These are phyloP conservation scores for Platorchestia sp. DNA, from an alignment of 1,140 invertebrate genomes.

Conservation along the genomic window DNA sequence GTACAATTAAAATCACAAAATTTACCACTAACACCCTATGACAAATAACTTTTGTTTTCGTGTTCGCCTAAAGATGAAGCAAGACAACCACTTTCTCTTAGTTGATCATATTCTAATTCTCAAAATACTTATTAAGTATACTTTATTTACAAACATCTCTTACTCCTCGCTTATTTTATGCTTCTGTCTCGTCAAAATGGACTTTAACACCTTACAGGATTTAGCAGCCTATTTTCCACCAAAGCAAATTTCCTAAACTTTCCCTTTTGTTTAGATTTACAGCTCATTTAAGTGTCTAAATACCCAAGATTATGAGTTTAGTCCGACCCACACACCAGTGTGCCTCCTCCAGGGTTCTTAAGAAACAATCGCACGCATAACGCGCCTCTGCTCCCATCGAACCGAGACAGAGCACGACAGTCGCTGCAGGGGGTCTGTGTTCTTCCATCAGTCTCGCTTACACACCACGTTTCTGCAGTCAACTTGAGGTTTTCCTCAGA, in stretches of 20 bases:
- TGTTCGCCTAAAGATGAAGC: too few relatives aligned
- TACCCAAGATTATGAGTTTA: neutral
- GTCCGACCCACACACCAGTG: neutral
- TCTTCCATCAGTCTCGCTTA: neutral
- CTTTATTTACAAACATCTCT: neutral
- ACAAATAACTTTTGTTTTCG: too few relatives aligned
- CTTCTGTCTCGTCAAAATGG: neutral
- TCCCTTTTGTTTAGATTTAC: neutral
- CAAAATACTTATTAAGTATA: too few relatives aligned
- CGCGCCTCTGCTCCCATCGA: neutral
- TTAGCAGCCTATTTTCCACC: neutral
- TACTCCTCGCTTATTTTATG: neutral
- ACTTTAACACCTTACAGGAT: neutral
- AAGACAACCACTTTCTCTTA: too few relatives aligned
- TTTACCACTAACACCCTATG: too few relatives aligned
- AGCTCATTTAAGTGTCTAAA: neutral
- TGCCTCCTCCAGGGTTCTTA: neutral
- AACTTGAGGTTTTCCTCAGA: neutral
- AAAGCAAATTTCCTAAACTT: neutral
- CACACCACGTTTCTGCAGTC: neutral
- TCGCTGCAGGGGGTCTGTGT: neutral
- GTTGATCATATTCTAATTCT: too few relatives aligned
- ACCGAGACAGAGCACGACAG: neutral
- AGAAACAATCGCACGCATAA: neutral
- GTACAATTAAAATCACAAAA: too few relatives aligned